Percentiles rank a stretch among this genome's conserved stretches.
Conservation (phyloP, 2,888 invertebrate species). For the Chalcis sispes region DNA sequence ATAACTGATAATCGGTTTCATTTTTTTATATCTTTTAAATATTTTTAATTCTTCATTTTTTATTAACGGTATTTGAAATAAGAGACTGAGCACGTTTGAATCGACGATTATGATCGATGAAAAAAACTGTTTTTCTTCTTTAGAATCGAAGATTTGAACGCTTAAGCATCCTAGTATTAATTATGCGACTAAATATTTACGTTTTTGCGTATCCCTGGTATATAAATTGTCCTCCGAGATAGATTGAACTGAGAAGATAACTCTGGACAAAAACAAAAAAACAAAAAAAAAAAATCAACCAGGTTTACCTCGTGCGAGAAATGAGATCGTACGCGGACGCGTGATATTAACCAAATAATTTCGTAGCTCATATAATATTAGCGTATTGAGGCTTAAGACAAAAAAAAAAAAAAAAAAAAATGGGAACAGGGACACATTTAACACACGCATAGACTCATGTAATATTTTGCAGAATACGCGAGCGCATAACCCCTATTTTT, state of each 20-base stretch:
- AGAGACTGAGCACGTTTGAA: slow-evolving; percentile 54
- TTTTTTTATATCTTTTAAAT: slow-evolving; percentile 23
- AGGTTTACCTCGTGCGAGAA: slow-evolving; percentile 45
- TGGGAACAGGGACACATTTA: slow-evolving; percentile 52
- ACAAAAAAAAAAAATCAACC: slow-evolving; percentile 28
- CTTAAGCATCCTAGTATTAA: slow-evolving; percentile 58
- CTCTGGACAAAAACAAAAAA: slow-evolving; percentile 1
- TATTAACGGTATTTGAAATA: slow-evolving; percentile 46
- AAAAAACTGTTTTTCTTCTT: slow-evolving; percentile 14
- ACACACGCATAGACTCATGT: slow-evolving; percentile 51
- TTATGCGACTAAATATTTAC: slow-evolving; percentile 49
- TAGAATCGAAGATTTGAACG: slow-evolving; percentile 43
- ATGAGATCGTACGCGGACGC: slow-evolving; percentile 39
- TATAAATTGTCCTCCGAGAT: slow-evolving; percentile 14
- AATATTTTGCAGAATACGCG: slow-evolving; percentile 53
- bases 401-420: slow-evolving; percentile 26
- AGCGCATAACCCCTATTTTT: slow-evolving; percentile 57
- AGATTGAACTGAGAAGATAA: slow-evolving; percentile 1
- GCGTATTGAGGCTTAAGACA: slow-evolving; percentile 52
- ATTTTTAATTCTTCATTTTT: slow-evolving; percentile 14
- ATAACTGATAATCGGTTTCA: slow-evolving; percentile 24
- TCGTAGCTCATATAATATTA: slow-evolving; percentile 53
- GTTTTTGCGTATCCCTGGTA: slow-evolving; percentile 42
- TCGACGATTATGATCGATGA: slow-evolving; percentile 19
- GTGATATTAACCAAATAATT: slow-evolving; percentile 59